Evolutionary conservation across 2,888 invertebrate genomes (phyloP).

Genomic region (Peribatodes rhomboidaria): DNA sequence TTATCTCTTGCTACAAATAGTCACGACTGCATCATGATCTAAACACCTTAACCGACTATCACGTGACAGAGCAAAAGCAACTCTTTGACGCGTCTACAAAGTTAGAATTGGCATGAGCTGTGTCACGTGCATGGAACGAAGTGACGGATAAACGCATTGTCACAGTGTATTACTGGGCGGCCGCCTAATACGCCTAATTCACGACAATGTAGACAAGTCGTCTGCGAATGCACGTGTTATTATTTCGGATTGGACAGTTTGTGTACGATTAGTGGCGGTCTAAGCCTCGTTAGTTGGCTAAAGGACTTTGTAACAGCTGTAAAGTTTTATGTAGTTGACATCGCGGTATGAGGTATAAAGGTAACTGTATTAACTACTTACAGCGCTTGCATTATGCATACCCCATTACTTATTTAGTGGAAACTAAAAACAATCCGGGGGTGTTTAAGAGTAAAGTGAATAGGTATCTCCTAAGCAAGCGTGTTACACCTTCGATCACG

Average conservation of each 20-base stretch:
- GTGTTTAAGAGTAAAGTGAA: no score
- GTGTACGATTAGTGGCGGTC: conserved; percentile 37
- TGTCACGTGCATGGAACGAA: conserved; percentile 61
- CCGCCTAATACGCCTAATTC: conserved; percentile 82
- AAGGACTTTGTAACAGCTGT: conserved; percentile 11
- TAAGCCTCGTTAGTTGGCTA: conserved; percentile 14
- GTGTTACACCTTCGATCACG: no score
- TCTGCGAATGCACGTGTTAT: conserved; percentile 64
- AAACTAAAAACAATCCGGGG: no score
- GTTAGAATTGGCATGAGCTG: conserved; percentile 43
- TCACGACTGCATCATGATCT: conserved; percentile 56
- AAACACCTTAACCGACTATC: conserved; percentile 56
- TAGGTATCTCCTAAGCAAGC: no score
- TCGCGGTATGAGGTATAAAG: neutral
- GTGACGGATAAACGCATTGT: conserved; percentile 80
- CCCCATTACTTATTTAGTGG: no score
- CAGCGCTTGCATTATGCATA: neutral
- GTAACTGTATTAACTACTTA: neutral
- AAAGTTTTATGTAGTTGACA: conserved; percentile 8
- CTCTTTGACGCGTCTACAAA: conserved; percentile 43
- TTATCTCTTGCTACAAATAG: conserved; percentile 86
- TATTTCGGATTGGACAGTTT: conserved; percentile 64
- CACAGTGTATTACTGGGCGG: conserved; percentile 80
- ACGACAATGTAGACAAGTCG: conserved; percentile 80
- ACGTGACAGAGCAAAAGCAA: conserved; percentile 43